A percentile compares a stretch with the other conserved stretches of the same genome.
These are phyloP conservation scores for Heliconius ismenius DNA, from an alignment of 2,888 invertebrate genomes.

Conservation along the genomic window DNA sequence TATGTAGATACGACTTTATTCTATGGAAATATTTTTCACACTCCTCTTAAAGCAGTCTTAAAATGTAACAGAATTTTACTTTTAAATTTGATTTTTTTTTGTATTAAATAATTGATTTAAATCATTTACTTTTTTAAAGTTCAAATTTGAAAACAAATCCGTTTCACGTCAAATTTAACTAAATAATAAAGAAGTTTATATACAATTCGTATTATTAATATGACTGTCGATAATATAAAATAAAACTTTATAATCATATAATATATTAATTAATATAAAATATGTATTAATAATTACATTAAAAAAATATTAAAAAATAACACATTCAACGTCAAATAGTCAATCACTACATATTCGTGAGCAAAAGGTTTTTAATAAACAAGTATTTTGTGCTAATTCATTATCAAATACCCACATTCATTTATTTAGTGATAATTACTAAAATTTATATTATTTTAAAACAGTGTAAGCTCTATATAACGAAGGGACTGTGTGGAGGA, in stretches of 20 bases:
- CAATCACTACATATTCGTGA: slow-evolving; percentile 13
- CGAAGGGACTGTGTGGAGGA: not conserved
- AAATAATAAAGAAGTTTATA: not conserved
- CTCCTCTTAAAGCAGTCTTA: not conserved
- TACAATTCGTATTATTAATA: slow-evolving; percentile 16
- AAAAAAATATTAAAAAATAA: not conserved
- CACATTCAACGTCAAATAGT: not conserved
- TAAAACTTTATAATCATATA: not conserved
- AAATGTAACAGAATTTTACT: not conserved
- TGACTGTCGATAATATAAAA: slow-evolving; percentile 19
- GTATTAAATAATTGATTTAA: not conserved
- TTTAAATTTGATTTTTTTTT: no score
- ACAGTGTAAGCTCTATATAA: not conserved
- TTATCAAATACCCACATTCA: slow-evolving; percentile 13
- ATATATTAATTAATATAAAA: slow-evolving; percentile 5
- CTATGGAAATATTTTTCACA: not conserved
- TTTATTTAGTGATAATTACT: slow-evolving; percentile 5
- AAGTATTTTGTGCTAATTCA: slow-evolving; percentile 20
- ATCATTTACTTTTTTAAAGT: not conserved
- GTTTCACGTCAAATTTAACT: slow-evolving; percentile 8
- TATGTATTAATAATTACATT: not conserved
- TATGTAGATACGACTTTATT: slow-evolving; percentile 4
- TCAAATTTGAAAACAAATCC: not conserved
- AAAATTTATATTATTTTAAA: not conserved
- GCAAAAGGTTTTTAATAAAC: slow-evolving; percentile 12